Evolutionary conservation across 2,888 invertebrate species (phyloP).

Genomic region (Pachliopta kotzebuea): DNA sequence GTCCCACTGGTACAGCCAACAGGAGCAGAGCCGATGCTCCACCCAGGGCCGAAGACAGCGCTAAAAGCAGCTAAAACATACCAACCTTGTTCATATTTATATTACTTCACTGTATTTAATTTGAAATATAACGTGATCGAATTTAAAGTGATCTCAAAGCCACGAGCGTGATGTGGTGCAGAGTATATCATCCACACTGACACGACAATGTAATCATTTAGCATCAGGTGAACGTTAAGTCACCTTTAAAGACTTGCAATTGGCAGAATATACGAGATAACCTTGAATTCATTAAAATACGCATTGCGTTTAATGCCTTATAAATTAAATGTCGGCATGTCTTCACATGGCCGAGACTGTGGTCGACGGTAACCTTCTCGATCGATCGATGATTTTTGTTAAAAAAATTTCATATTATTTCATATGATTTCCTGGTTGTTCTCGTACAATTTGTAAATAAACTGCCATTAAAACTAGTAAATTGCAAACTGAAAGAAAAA

Average conservation of each 20-base stretch:
- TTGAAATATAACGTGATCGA: too few relatives aligned
- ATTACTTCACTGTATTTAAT: neutral
- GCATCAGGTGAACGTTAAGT: too few relatives aligned
- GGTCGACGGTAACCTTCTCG: neutral
- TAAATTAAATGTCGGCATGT: neutral
- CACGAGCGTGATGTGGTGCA: too few relatives aligned
- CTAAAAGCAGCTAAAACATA: constrained; percentile 80
- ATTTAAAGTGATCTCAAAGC: too few relatives aligned
- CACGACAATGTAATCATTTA: too few relatives aligned
- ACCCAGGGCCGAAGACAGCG: constrained; percentile 84
- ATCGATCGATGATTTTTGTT: neutral
- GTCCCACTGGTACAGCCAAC: constrained; percentile 85
- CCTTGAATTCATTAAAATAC: neutral
- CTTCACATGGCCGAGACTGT: neutral
- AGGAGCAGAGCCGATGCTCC: constrained; percentile 84
- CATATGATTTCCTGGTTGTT: neutral
- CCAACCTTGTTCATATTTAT: neutral
- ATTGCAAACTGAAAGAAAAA: constrained; percentile 43
- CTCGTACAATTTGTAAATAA: neutral
- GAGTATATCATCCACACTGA: too few relatives aligned
- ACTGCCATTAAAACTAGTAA: constrained; percentile 18
- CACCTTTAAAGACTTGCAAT: neutral
- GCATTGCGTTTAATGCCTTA: neutral
- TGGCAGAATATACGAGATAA: neutral
- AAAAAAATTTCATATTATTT: neutral